Evolutionary conservation across 1,140 invertebrate species (phyloP).

Genomic region (Bombus vancouverensis): DNA sequence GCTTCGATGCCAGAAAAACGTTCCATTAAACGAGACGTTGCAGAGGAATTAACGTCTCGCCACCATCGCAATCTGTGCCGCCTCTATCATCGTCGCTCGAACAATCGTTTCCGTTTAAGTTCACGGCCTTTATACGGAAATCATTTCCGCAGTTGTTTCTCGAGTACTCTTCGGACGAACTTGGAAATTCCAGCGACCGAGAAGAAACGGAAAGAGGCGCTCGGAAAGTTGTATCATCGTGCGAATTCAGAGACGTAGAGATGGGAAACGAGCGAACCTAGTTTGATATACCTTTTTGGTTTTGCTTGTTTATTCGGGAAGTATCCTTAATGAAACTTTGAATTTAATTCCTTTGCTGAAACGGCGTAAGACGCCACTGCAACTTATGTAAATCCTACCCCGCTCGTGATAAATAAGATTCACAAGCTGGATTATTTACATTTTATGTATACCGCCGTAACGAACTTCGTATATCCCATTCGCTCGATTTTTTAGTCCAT

Average conservation of each 20-base stretch:
- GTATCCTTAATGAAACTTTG: slow-evolving; percentile 31
- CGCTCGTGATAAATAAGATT: slow-evolving; percentile 16
- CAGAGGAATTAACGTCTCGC: slow-evolving; percentile 60
- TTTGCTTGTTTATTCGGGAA: slow-evolving; percentile 29
- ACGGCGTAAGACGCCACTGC: neutral
- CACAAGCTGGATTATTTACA: slow-evolving; percentile 5
- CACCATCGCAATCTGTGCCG: neutral
- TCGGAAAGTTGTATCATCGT: slow-evolving; percentile 7
- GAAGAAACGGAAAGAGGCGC: neutral
- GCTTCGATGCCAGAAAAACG: slow-evolving; percentile 44
- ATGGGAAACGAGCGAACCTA: neutral
- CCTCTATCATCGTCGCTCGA: neutral
- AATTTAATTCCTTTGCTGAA: slow-evolving; percentile 14
- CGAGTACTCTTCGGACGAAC: neutral
- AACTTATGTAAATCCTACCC: slow-evolving; percentile 11
- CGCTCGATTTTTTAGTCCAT: neutral
- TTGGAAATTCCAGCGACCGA: slow-evolving; percentile 5
- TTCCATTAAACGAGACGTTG: slow-evolving; percentile 61
- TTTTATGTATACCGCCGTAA: neutral
- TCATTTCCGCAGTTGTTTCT: neutral
- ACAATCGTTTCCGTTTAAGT: slow-evolving; percentile 30
- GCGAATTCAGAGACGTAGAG: slow-evolving; percentile 18
- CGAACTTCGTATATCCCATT: neutral
- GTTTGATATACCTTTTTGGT: slow-evolving; percentile 21
- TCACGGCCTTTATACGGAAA: neutral